Evolutionary conservation across 1,140 invertebrate genomes (phyloP).

Genomic region (Sinonovacula constricta): DNA sequence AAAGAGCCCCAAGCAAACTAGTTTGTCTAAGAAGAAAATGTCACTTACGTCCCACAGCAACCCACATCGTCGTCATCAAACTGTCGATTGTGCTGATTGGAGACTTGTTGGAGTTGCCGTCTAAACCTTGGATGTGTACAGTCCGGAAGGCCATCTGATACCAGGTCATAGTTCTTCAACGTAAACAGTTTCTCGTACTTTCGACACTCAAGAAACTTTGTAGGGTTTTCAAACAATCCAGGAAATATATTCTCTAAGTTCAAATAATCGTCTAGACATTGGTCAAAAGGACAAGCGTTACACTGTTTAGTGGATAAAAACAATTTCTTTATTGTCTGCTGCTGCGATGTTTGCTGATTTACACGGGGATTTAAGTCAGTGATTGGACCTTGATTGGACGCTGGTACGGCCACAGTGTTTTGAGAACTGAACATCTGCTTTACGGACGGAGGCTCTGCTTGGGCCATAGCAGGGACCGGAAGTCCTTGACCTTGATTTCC

Average conservation of each 20-base stretch:
- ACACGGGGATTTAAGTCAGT: too few species aligned
- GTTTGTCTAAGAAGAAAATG: neutral
- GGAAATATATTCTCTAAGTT: conserved; percentile 29
- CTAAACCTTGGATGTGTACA: conserved; percentile 41
- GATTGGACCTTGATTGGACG: too few species aligned
- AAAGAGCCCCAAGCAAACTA: too few species aligned
- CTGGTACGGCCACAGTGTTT: too few species aligned
- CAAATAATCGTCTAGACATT: conserved; percentile 44
- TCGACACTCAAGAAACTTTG: conserved; percentile 35
- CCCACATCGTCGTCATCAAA: conserved; percentile 44
- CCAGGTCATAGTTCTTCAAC: conserved; percentile 28
- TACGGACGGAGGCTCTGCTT: too few species aligned
- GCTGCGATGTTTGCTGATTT: too few species aligned
- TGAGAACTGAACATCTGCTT: too few species aligned
- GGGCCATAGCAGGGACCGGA: too few species aligned
- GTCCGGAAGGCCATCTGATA: conserved; percentile 31
- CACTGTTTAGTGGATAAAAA: conserved; percentile 24
- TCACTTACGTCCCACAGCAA: conserved; percentile 46
- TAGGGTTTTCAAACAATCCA: conserved; percentile 44
- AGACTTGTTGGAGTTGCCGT: conserved; percentile 37
- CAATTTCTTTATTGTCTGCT: too few species aligned
- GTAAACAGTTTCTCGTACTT: conserved; percentile 38
- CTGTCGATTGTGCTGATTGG: neutral
- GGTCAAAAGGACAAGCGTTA: conserved; percentile 45
- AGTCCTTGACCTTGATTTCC: too few species aligned